phyloP scores from a whole-genome alignment of 2,113 vertebrate genomes.

The Sinocyclocheilus maitianheensis region DNA sequence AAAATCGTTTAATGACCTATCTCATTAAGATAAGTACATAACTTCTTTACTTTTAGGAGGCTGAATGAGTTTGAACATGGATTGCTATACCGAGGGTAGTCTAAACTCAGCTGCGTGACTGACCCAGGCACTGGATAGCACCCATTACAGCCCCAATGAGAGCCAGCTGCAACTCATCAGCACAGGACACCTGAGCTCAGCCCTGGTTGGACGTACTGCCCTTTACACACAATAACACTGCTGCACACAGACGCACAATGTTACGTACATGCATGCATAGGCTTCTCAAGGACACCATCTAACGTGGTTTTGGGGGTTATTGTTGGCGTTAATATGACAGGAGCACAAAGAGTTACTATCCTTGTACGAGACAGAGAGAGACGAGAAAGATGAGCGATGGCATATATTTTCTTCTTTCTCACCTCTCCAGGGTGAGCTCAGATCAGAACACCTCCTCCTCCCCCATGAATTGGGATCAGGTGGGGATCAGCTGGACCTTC shows the following conservation, averaged over 20 bases:
- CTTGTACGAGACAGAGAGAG: slow-evolving; percentile 23
- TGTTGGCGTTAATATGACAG: slow-evolving; percentile 19
- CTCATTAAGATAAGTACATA: not conserved
- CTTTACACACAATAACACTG: slow-evolving; percentile 36
- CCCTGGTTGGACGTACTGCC: slow-evolving; percentile 32
- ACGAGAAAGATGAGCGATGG: slow-evolving; percentile 16
- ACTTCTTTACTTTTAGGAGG: not conserved
- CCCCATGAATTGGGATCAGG: slow-evolving; percentile 54
- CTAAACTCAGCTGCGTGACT: slow-evolving; percentile 48
- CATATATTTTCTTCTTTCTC: slow-evolving; percentile 46
- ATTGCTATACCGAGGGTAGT: slow-evolving; percentile 25
- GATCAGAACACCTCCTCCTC: slow-evolving; percentile 35
- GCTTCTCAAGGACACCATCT: slow-evolving; percentile 23
- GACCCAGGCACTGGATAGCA: slow-evolving; percentile 53
- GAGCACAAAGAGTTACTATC: slow-evolving; percentile 25
- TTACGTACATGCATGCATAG: not conserved
- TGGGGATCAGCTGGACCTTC: slow-evolving; percentile 56
- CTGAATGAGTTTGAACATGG: slow-evolving; percentile 22
- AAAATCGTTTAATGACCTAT: not conserved
- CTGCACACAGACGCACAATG: slow-evolving; percentile 17
- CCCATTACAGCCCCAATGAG: slow-evolving; percentile 43
- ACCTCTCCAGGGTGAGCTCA: slow-evolving; percentile 43
- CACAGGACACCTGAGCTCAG: slow-evolving; percentile 56
- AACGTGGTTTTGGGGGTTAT: slow-evolving; percentile 4
- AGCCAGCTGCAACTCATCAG: slow-evolving; percentile 60